These are phyloP conservation scores for Ericerus pela DNA, from an alignment of 1,140 invertebrate genomes.

Conservation along the genomic window DNA sequence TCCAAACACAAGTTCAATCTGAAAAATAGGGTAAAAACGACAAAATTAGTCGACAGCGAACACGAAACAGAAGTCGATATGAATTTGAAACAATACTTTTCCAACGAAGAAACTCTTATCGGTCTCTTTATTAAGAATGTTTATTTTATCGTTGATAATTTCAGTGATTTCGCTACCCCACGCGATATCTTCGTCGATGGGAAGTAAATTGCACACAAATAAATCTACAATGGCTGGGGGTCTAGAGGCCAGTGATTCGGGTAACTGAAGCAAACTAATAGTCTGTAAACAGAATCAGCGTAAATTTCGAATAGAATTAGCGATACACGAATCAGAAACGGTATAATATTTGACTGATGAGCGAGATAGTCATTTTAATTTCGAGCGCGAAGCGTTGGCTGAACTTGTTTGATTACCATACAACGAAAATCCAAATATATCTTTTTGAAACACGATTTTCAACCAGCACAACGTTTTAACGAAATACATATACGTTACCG, in stretches of 20 bases:
- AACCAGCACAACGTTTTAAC: too few relatives aligned
- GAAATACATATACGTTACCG: not conserved
- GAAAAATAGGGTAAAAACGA: not conserved
- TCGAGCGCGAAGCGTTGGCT: too few relatives aligned
- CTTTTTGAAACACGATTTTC: too few relatives aligned
- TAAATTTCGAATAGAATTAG: too few relatives aligned
- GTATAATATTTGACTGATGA: too few relatives aligned
- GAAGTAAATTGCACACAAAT: not conserved
- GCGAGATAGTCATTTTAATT: too few relatives aligned
- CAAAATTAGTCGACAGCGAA: not conserved
- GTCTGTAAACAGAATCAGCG: too few relatives aligned
- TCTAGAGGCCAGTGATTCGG: not conserved
- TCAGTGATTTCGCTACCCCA: too few relatives aligned
- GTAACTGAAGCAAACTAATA: not conserved
- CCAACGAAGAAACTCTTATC: not conserved
- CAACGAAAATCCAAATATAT: too few relatives aligned
- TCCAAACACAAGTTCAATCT: not conserved
- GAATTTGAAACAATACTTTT: not conserved
- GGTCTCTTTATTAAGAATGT: not conserved
- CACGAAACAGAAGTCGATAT: not conserved
- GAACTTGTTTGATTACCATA: too few relatives aligned
- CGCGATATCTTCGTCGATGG: not conserved
- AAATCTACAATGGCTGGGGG: not conserved
- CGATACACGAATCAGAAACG: too few relatives aligned
- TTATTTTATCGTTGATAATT: not conserved